Evolutionary conservation across 1,140 invertebrate species (phyloP), one percentile per base, ranked within the genome.

Genomic region (Oncopodura yosiiana): DNA sequence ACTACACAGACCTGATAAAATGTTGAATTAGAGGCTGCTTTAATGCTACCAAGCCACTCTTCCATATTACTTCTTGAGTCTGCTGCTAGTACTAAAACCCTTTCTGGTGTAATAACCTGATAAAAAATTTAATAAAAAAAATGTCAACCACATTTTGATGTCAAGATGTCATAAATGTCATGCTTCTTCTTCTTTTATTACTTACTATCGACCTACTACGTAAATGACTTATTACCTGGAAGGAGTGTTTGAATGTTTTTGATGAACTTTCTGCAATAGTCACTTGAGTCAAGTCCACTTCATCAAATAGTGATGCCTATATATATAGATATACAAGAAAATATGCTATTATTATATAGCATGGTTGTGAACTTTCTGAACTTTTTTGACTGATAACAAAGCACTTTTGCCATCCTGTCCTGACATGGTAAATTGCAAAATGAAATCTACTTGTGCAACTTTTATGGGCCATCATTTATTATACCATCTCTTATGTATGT

Each of bases 21-120:
- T 59, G 82, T 81, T 49, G 83, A 80, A 58, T 79, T 80, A 32
- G 80, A 75, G 27, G 82, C 80, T 65, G 81, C 81, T 65, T 83
- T 82, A 19, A 91, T 69, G 16, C 83, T 81, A 49, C 77, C 74
- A 48, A 91, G 78, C 88, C 88, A 93, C 62, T 89, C 84, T 72
- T 93, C 88, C 89, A 93, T 93, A 64, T 90, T 84, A 67, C 78
- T 72, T 59, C 84, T 77, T 41, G 78, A 83, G 65, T 89, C 85
- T 29, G 86, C 82, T 66, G 83, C 88, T 64, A 92, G 72, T 57
- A 92, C 83, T 59, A 93, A 70, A 51, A 83, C 84, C 58, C 86
- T 78, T 66, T 83, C 83, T 18, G 86, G 82, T 67, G 86, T 89
- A 70, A 91, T 90, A 66, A 92, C 80, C 88, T 92, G 70, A 0